Evolutionary conservation across 2,113 vertebrate genomes (phyloP).

Genomic region (Burhinus bistriatus): DNA sequence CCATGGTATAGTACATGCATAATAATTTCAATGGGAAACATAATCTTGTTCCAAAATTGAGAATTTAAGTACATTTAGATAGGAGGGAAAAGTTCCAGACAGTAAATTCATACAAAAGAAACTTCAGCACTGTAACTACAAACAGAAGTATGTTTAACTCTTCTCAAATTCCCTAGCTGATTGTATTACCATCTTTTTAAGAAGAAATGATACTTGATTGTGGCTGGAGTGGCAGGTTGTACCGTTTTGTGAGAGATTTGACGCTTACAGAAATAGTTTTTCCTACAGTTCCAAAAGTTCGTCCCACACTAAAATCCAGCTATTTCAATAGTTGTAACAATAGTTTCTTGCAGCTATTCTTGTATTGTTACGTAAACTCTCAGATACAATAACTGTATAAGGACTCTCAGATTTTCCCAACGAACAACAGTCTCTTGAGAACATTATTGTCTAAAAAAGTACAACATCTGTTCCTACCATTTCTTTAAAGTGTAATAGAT

Average conservation of each 20-base stretch:
- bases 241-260: neutral
- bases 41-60: neutral
- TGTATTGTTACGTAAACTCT: constrained; percentile 9
- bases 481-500: neutral
- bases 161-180: neutral
- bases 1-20: accelerated
- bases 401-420: neutral
- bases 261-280: neutral
- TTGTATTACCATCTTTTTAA: neutral
- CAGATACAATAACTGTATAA: neutral
- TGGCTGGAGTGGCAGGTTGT: neutral
- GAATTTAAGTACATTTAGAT: neutral
- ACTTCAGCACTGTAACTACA: neutral
- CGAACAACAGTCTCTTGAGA: neutral
- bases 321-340: neutral
- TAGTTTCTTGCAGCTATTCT: neutral
- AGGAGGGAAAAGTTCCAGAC: neutral
- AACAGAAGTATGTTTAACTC: neutral
- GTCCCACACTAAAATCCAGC: neutral
- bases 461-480: neutral
- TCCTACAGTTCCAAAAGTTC: neutral
- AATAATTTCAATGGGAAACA: neutral
- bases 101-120: neutral
- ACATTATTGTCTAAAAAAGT: neutral
- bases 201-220: neutral